These are phyloP conservation scores for Serrognathus titanus DNA, from an alignment of 2,888 invertebrate genomes.

Conservation along the genomic window DNA sequence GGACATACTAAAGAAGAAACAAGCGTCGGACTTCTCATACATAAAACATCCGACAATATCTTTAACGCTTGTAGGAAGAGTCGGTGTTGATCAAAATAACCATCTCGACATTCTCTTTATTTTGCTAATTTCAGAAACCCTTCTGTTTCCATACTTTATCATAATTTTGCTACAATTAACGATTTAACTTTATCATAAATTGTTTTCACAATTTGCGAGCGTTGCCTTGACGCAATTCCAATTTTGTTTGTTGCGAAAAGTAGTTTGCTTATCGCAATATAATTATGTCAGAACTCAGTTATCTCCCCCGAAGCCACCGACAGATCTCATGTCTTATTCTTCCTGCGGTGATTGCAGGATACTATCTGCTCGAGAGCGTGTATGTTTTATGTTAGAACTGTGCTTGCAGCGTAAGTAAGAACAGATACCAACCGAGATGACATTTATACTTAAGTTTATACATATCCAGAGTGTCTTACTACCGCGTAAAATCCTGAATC, in stretches of 20 bases:
- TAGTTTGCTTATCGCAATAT: constrained; percentile 4
- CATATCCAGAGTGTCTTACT: background rate
- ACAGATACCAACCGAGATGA: background rate
- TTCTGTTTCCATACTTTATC: no score
- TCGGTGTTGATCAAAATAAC: constrained; percentile 9
- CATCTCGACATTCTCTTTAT: background rate
- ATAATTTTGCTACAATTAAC: no score
- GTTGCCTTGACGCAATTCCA: background rate
- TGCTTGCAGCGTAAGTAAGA: background rate
- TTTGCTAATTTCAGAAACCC: no score
- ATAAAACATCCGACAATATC: constrained; percentile 19
- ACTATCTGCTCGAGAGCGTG: constrained; percentile 4
- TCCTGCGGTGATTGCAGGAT: constrained; percentile 10
- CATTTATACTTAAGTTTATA: constrained; percentile 3
- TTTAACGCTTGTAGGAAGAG: constrained; percentile 20
- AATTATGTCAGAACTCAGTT: constrained; percentile 7
- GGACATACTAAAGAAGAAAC: constrained; percentile 28
- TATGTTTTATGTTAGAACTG: background rate
- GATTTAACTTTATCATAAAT: no score
- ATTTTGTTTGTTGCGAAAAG: constrained; percentile 5
- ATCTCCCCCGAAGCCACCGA: constrained; percentile 4
- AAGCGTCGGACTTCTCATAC: constrained; percentile 11
- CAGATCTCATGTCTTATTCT: constrained; percentile 7
- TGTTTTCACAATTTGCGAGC: background rate
- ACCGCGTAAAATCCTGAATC: background rate